Evolutionary conservation across 2,797 vertebrate species (phyloP).

Genomic region (Nannoperca australis): DNA sequence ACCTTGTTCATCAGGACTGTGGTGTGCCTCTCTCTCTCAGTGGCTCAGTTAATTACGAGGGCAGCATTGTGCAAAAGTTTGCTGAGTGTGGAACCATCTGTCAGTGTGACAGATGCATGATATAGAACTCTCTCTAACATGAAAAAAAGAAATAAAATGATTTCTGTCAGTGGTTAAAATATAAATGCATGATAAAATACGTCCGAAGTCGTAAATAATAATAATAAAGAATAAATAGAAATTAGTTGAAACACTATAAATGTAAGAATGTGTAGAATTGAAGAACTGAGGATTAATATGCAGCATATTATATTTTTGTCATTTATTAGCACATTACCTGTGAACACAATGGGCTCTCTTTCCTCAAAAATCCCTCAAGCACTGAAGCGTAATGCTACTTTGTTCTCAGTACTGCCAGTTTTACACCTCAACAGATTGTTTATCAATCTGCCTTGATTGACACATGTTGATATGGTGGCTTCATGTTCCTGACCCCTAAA

Average conservation of each 20-base stretch:
- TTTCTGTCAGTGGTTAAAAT: conserved; percentile 43
- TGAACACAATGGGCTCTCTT: conserved; percentile 34
- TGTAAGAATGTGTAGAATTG: conserved; percentile 18
- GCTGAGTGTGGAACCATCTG: conserved; percentile 69
- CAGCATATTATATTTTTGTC: conserved; percentile 21
- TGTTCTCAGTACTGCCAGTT: conserved; percentile 22
- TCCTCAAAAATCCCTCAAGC: conserved; percentile 10
- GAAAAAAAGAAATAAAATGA: conserved; percentile 51
- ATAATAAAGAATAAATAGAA: not conserved
- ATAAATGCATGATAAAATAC: conserved; percentile 40
- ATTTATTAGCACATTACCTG: conserved; percentile 38
- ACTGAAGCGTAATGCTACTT: conserved; percentile 14
- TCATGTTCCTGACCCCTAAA: conserved; percentile 41
- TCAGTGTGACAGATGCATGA: conserved; percentile 67
- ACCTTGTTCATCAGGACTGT: conserved; percentile 65
- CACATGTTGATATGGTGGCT: conserved; percentile 52
- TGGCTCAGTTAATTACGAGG: conserved; percentile 71
- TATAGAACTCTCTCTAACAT: conserved; percentile 53
- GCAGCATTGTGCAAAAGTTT: conserved; percentile 65
- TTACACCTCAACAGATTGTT: conserved; percentile 30
- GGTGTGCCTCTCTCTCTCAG: conserved; percentile 49
- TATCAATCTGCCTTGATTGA: conserved; percentile 48
- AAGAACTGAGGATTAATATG: conserved; percentile 28
- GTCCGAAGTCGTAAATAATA: not conserved
- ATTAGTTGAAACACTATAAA: conserved; percentile 7